Percentiles rank a stretch among this genome's conserved stretches.
Evolutionary conservation across 2,113 vertebrate genomes (phyloP).

Genomic region (Hemichromis elongatus): DNA sequence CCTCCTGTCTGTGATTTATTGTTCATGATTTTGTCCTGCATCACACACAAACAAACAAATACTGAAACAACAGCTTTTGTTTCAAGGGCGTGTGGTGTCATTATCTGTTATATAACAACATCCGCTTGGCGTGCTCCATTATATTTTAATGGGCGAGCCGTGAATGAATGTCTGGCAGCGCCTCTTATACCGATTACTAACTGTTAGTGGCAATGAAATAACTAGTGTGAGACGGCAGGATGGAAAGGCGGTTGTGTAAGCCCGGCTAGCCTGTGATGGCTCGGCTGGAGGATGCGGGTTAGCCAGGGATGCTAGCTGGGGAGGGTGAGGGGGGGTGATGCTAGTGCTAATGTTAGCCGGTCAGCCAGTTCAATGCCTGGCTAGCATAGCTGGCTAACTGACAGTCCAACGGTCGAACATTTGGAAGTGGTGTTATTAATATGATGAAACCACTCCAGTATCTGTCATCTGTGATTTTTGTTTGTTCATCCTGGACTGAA

Average conservation of each 20-base stretch:
- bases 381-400: not conserved
- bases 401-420: not conserved
- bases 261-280: constrained; percentile 35
- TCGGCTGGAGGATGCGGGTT: constrained; percentile 36
- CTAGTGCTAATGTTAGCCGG: constrained; percentile 44
- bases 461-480: not conserved
- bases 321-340: not conserved
- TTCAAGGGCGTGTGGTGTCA: constrained; percentile 74
- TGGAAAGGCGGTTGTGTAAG: not conserved
- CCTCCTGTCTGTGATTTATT: not conserved
- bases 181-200: not conserved
- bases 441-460: not conserved
- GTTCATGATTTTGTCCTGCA: not conserved
- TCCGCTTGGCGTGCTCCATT: constrained; percentile 43
- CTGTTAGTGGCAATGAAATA: not conserved
- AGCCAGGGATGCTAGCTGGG: constrained; percentile 53
- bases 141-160: not conserved
- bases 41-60: constrained; percentile 47
- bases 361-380: not conserved
- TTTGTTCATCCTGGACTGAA: not conserved
- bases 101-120: constrained; percentile 74
- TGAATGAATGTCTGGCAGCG: not conserved
- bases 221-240: not conserved
- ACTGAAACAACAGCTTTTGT: constrained; percentile 64
- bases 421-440: not conserved